phyloP scores from a whole-genome alignment of 2,797 vertebrate species.

The Danio tinwini region DNA sequence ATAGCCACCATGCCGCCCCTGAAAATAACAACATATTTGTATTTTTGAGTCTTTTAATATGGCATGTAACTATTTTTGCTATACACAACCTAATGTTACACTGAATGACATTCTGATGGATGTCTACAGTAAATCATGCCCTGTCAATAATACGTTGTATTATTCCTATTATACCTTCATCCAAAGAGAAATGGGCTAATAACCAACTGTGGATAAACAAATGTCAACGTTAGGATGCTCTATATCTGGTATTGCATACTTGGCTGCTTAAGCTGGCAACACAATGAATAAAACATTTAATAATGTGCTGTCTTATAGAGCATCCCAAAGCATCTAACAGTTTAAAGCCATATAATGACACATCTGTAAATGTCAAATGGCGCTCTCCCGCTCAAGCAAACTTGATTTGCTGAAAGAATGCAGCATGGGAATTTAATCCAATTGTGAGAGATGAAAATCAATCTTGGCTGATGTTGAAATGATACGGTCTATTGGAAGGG shows the following conservation, averaged over 20 bases:
- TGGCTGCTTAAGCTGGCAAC: background rate
- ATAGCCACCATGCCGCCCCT: too few species aligned
- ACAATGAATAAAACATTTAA: constrained; percentile 53
- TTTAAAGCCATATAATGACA: constrained; percentile 1
- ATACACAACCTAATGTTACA: too few species aligned
- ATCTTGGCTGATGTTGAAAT: constrained; percentile 63
- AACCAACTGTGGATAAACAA: constrained; percentile 31
- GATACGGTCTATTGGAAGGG: constrained; percentile 61
- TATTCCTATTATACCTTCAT: constrained; percentile 1
- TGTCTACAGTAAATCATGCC: background rate
- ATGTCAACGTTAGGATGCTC: constrained; percentile 8
- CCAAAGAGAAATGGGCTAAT: constrained; percentile 19
- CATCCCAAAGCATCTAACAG: background rate
- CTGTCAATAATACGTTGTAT: constrained; percentile 24
- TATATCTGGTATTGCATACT: constrained; percentile 5
- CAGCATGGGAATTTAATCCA: constrained; percentile 26
- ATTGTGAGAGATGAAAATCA: constrained; percentile 61
- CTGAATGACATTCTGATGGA: too few species aligned
- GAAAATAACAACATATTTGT: too few species aligned
- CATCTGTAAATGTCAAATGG: constrained; percentile 33
- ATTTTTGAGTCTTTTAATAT: too few species aligned
- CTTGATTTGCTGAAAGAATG: constrained; percentile 38
- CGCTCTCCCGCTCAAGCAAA: constrained; percentile 13
- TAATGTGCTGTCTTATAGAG: constrained; percentile 18
- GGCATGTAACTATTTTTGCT: too few species aligned